Evolutionary conservation across 2,888 invertebrate species (phyloP), one percentile per base, ranked within the genome.

Genomic region (Rhopalosiphum nymphaeae): DNA sequence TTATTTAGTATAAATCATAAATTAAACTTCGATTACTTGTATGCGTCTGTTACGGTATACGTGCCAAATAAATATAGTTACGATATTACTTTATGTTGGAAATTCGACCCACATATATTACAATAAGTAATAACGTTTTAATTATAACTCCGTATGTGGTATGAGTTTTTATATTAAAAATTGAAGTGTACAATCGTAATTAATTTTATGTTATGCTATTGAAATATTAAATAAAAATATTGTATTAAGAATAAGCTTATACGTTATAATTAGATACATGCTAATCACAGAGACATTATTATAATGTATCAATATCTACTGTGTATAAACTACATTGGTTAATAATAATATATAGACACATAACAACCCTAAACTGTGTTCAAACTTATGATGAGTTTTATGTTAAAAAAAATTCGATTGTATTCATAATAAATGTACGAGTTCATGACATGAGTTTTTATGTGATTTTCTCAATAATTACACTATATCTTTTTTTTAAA

Each of bases 41-140:
- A 26, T 49, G 36, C 25, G n/a, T 49, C 46, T 46, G n/a, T 21
- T 49, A 29, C 86, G 21, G 86, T 49, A 46, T 67, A 11, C 25
- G 49, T 26, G 46, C n/a, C 7, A 67, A 67, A 67, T 91, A 67
- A 67, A 67, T n/a, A n/a, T n/a, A n/a, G 46, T 49, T 78, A 49
- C n/a, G 44, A n/a, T 90, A 46, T 42, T n/a, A 36, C 67, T 78
- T 44, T 26, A 44, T 49, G 49, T 46, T 10, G 36, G 36, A 36
- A 49, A 67, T 67, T n/a, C 46, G 5, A 78, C 21, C 26, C 25
- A 26, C 46, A 46, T 67, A 25, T 9, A 67, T 36, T 78, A 61
- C 46, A 13, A 91, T 49, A 91, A 67, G n/a, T 36, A 25, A 67
- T 49, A 78, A 67, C 25, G 49, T 78, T 91, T 91, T 49, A 91